Evolutionary conservation across 2,797 vertebrate genomes (phyloP), one percentile per base, ranked within the genome.

Genomic region (Garrulus glandarius): DNA sequence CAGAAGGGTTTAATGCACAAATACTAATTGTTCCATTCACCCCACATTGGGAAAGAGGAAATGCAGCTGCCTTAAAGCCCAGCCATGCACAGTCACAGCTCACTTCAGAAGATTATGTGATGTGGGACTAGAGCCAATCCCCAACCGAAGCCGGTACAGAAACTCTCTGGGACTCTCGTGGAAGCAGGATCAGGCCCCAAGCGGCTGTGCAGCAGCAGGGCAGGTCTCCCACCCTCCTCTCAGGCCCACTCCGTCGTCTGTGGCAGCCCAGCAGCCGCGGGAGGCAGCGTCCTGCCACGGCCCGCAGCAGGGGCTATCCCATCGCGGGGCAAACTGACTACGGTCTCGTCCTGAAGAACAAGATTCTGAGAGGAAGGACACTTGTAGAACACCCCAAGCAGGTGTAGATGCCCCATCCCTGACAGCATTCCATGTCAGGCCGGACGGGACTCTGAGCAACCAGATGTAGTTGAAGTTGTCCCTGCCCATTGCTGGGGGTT

Each of bases 71-170:
- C 36, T 36, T 37, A 32, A 2, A 36, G 80, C 63, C 9, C 56
- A 21, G 55, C 10, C 61, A 84, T 74, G 85, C 69, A 49, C 14
- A 57, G 84, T 65, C 50, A 2, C 30, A 91, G 43, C 60, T 37
- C 32, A 10, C 59, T 87, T 50, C n/a, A 53, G 50, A n/a, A 52
- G 52, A 34, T 20, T 15, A 50, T 4, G n/a, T 44, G 90, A n/a
- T 24, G 6, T 2, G 5, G 61, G 47, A 43, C 21, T 3, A 2
- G 43, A 57, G 79, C 75, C 79, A 41, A 7, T 18, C 30, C 26
- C 44, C 68, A n/a, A 9, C 4, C 3, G 0, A 36, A 72, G 59
- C 4, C 20, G 3, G 2, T 4, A 13, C 3, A 6, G 7, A 46
- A 53, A 44, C 20, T 36, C 43, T 18, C 15, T 6, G 3, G 32